Base-by-base conservation (phyloP, 2,888 invertebrate genomes). In the Cantharis nigra region DNA sequence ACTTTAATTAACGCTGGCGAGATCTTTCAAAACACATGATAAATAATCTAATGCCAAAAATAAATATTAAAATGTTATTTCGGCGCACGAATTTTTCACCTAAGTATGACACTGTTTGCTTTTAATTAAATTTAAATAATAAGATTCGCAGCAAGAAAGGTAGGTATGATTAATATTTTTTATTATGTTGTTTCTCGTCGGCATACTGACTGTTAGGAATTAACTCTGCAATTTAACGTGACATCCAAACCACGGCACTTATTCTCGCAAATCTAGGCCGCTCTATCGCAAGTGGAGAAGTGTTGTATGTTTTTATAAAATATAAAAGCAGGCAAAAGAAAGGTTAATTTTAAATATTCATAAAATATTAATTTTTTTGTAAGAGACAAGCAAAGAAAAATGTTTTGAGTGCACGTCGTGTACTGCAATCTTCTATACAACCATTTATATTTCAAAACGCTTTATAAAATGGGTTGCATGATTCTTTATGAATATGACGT, bases 401-500 rank as follows among this genome's bases (percentile, higher is more conserved):
- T 49, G n/a, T 49, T 49, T 49, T 49, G 7, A 49, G 13, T 67
- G n/a, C 65, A 23, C 26, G 65, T 67, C 23, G n/a, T 13, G 65
- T 7, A 23, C 26, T 67, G 20, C 65, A 49, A 49, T 67, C 26
- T 67, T 23, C 65, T 67, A 73, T 63, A 69, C 74, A 63, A 73
- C 30, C 63, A 69, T 72, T 72, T 69, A 72, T 72, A 76, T 76
- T 76, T 76, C 49, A 70, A 72, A 71, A 72, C 72, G 70, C 64
- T 75, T 63, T 20, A 33, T 76, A 70, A 76, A 70, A 73, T 65
- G 63, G 77, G 67, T 74, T 74, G 77, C 74, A 69, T 75, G 74
- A 71, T 77, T 76, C 78, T 79, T 78, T 80, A 80, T 80, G 80
- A 79, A 80, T 80, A 80, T 79, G 78, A 80, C 73, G 78, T 73